Evolutionary conservation across 2,888 invertebrate species (phyloP).

Genomic region (Epirrhoe alternata): DNA sequence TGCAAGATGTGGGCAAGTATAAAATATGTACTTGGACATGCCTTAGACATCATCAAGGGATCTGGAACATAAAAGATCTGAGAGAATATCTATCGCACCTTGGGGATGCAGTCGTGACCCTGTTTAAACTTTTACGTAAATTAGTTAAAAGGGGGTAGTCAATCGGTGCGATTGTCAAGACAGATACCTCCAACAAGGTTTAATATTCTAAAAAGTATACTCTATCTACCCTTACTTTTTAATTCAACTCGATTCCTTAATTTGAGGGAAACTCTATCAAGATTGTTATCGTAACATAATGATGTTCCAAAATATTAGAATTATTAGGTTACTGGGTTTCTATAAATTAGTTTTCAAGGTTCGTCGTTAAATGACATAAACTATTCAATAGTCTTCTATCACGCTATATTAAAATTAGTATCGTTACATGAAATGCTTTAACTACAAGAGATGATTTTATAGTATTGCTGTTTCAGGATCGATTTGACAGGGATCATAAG

Average conservation of each 20-base stretch:
- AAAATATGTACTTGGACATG: no score
- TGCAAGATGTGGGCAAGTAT: no score
- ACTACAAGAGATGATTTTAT: background rate
- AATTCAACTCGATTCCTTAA: background rate
- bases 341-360: slow-evolving; percentile 17
- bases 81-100: no score
- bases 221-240: background rate
- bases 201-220: background rate
- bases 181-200: no score
- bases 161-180: no score
- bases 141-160: no score
- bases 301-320: slow-evolving; percentile 8
- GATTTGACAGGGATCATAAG: no score
- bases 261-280: background rate
- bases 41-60: no score
- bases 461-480: no score
- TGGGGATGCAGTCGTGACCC: no score
- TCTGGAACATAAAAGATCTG: no score
- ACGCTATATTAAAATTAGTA: slow-evolving; percentile 69
- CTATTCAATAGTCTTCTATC: slow-evolving; percentile 54
- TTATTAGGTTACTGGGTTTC: slow-evolving; percentile 9
- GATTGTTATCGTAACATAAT: slow-evolving; percentile 7
- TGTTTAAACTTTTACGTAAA: no score
- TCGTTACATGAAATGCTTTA: slow-evolving; percentile 31
- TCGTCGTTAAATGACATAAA: slow-evolving; percentile 26